Evolutionary conservation across 2,797 vertebrate genomes (phyloP).

Genomic region (Diplodus sargus): DNA sequence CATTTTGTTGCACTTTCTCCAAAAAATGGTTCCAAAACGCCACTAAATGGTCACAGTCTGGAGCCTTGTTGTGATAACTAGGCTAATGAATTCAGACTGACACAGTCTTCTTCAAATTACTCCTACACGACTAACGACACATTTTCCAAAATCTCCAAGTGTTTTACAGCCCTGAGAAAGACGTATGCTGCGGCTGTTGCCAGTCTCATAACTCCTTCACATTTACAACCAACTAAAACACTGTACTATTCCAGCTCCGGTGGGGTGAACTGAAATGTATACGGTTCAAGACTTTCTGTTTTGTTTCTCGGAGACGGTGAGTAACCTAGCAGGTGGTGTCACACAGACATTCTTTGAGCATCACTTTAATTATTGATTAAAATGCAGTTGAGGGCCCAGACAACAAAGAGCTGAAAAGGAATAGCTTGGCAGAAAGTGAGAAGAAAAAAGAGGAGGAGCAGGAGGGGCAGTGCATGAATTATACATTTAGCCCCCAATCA

Average conservation of each 20-base stretch:
- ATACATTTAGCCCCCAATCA: constrained; percentile 84
- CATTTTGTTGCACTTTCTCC: too few species aligned
- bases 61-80: constrained; percentile 1
- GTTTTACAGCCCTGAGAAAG: constrained; percentile 50
- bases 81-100: constrained; percentile 29
- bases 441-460: constrained; percentile 73
- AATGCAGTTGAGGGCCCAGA: constrained; percentile 77
- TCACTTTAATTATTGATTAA: constrained; percentile 86
- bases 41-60: too few species aligned
- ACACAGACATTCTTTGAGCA: constrained; percentile 73
- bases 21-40: too few species aligned
- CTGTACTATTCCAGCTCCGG: constrained; percentile 38
- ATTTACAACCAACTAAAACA: constrained; percentile 67
- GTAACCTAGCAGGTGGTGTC: constrained; percentile 78
- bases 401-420: constrained; percentile 83
- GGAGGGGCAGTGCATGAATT: constrained; percentile 83
- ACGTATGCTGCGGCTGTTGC: constrained; percentile 22
- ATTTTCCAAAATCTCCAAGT: constrained; percentile 53
- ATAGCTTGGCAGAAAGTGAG: constrained; percentile 80
- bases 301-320: constrained; percentile 54
- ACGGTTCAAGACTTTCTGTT: constrained; percentile 46
- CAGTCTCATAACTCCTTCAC: constrained; percentile 59
- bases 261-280: constrained; percentile 51
- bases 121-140: constrained; percentile 44
- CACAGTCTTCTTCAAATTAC: constrained; percentile 40